phyloP scores from a whole-genome alignment of 2,888 invertebrate species.

The Mechanitis mazaeus region DNA sequence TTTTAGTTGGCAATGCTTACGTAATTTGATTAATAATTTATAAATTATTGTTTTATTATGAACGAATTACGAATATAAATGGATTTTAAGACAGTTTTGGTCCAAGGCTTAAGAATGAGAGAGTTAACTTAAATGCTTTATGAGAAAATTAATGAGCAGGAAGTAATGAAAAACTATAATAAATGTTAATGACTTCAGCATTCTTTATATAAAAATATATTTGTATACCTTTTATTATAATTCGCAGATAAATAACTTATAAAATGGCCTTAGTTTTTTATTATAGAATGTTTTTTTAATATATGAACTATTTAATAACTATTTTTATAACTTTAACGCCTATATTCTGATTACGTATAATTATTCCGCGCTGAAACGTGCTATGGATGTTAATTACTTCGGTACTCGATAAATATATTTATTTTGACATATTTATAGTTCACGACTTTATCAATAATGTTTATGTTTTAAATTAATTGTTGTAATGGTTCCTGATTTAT shows the following conservation, averaged over 20 bases:
- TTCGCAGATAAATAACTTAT: no score
- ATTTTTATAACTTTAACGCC: no score
- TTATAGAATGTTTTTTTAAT: no score
- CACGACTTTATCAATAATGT: conserved; percentile 23
- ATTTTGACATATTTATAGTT: conserved; percentile 43
- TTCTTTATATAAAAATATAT: no score
- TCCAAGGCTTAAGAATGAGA: conserved; percentile 19
- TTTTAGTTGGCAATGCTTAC: conserved; percentile 34
- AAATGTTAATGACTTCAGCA: no score
- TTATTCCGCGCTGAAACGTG: conserved; percentile 48
- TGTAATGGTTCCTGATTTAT: conserved; percentile 7
- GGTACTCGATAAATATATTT: conserved; percentile 48
- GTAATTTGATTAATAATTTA: no score
- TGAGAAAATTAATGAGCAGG: no score
- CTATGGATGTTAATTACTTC: conserved; percentile 62
- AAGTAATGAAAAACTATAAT: no score
- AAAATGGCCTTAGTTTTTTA: no score
- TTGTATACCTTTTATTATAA: no score
- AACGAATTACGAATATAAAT: conserved; percentile 67
- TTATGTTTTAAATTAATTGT: background rate
- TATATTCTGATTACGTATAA: conserved; percentile 31
- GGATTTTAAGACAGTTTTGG: conserved; percentile 41
- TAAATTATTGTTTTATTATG: conserved; percentile 48
- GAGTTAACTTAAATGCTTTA: conserved; percentile 12
- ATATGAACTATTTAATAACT: no score